phyloP scores from a whole-genome alignment of 2,113 vertebrate species.

The Ctenomys sociabilis region DNA sequence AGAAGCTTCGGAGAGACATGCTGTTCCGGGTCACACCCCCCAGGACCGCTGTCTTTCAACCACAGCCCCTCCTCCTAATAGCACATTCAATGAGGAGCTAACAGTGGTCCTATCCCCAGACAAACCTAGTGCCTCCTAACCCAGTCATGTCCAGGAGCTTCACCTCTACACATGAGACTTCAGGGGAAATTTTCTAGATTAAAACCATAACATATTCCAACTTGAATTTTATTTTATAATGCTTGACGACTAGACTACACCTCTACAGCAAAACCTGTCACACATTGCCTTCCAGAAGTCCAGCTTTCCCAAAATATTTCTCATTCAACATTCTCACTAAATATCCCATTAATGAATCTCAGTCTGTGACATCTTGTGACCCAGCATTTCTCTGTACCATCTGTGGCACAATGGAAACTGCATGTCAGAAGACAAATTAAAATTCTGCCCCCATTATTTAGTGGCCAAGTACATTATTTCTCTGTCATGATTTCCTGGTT shows the following conservation, averaged over 20 bases:
- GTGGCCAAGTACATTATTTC: background rate
- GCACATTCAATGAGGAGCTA: background rate
- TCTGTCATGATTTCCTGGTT: background rate
- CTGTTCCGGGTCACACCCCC: background rate
- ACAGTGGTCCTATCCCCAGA: background rate
- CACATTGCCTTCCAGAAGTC: background rate
- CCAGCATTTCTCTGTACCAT: background rate
- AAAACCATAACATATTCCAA: background rate
- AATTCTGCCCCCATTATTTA: background rate
- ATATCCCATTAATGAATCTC: background rate
- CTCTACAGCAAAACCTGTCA: background rate
- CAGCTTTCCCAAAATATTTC: constrained; percentile 2
- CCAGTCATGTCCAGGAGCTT: background rate
- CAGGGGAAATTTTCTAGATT: background rate
- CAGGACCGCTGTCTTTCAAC: background rate
- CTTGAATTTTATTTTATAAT: background rate
- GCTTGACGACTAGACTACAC: background rate
- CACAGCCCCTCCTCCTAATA: background rate
- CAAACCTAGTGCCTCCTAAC: background rate
- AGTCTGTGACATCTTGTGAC: background rate
- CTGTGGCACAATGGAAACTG: background rate
- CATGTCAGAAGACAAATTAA: background rate
- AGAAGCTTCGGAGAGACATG: background rate
- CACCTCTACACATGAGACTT: background rate
- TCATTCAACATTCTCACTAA: background rate